A percentile compares a stretch with the other conserved stretches of the same genome.
Evolutionary conservation across 2,797 vertebrate genomes (phyloP).

Genomic region (Ciconia nigra): DNA sequence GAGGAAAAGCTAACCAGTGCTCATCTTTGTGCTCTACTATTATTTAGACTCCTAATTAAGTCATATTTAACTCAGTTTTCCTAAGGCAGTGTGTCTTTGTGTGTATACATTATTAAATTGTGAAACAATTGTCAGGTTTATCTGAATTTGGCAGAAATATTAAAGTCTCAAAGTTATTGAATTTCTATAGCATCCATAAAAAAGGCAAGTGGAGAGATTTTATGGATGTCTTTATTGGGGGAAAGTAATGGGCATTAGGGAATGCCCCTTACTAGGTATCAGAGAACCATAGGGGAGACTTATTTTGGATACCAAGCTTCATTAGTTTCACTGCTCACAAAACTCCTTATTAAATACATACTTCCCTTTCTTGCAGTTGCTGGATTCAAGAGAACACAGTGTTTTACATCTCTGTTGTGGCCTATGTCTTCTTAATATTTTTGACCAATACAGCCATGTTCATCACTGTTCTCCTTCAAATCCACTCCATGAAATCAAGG

Average conservation of each 20-base stretch:
- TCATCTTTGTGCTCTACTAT: background rate
- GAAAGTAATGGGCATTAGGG: rapidly evolving
- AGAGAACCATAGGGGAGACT: rapidly evolving
- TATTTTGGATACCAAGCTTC: background rate
- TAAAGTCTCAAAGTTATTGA: background rate
- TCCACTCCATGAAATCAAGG: constrained; percentile 76
- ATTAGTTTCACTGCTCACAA: background rate
- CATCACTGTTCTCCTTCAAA: constrained; percentile 83
- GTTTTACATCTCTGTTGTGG: constrained; percentile 84
- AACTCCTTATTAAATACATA: background rate
- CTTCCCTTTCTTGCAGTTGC: constrained; percentile 77
- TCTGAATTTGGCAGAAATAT: background rate
- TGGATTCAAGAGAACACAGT: constrained; percentile 82
- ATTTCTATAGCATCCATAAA: background rate
- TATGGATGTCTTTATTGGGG: background rate
- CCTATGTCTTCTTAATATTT: constrained; percentile 82
- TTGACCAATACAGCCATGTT: constrained; percentile 83
- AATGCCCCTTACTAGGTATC: background rate
- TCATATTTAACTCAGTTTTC: background rate
- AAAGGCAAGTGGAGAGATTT: background rate
- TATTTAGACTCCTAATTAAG: background rate
- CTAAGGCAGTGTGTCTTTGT: background rate
- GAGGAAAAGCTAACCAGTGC: background rate
- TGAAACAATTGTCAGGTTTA: background rate
- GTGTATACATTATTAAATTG: background rate